phyloP scores from a whole-genome alignment of 2,888 invertebrate genomes.

The Poecilobothrus nobilitatus region DNA sequence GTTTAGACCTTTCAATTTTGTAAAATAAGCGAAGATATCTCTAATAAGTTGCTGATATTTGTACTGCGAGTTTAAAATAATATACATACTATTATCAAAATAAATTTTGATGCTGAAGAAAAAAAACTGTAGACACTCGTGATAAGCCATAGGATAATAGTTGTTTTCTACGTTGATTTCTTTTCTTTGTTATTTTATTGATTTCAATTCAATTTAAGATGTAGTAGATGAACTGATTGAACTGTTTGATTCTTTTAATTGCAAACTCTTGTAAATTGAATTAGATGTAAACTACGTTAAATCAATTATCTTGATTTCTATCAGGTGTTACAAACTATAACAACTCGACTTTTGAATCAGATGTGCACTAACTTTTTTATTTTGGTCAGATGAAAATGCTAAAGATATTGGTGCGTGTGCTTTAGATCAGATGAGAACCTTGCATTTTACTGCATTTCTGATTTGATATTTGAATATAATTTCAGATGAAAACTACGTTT shows the following conservation, averaged over 20 bases:
- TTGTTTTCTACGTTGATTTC: background rate
- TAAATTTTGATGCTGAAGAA: background rate
- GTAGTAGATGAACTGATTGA: background rate
- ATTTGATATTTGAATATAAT: background rate
- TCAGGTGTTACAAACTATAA: background rate
- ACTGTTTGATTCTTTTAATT: background rate
- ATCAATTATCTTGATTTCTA: background rate
- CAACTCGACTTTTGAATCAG: background rate
- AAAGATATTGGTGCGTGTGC: no score
- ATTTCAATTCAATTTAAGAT: background rate
- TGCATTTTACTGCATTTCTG: background rate
- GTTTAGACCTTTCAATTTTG: background rate
- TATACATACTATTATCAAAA: background rate
- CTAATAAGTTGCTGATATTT: background rate
- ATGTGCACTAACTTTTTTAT: background rate
- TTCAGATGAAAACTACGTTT: background rate
- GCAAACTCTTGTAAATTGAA: background rate
- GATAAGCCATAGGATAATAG: background rate
- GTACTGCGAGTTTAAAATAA: background rate
- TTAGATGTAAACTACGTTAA: background rate
- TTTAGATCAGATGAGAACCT: constrained; percentile 1
- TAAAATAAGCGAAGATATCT: background rate
- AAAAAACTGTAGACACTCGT: background rate
- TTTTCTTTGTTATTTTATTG: background rate
- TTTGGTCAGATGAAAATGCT: background rate